These are phyloP conservation scores for Heliconius nattereri DNA, from an alignment of 1,140 invertebrate species.

Conservation along the genomic window DNA sequence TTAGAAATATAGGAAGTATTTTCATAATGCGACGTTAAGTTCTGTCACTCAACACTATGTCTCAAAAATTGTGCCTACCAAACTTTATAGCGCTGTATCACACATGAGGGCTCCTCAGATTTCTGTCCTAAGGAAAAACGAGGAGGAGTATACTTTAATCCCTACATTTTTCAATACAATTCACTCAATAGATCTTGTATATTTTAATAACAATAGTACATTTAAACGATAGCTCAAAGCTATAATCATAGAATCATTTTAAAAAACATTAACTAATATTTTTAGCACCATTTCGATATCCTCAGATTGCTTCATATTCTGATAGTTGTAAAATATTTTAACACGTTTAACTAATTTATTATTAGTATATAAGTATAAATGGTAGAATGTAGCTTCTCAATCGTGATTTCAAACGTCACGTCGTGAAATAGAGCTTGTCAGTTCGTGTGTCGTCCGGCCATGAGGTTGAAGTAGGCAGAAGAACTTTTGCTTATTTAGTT, in stretches of 20 bases:
- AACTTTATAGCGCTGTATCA: too few species aligned
- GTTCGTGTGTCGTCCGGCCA: conserved; percentile 38
- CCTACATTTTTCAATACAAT: too few species aligned
- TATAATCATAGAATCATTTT: neutral
- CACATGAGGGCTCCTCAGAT: too few species aligned
- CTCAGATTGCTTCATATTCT: neutral
- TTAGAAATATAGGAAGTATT: too few species aligned
- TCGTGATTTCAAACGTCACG: conserved; percentile 15
- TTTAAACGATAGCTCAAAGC: neutral
- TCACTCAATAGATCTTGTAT: too few species aligned
- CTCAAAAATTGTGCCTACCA: too few species aligned
- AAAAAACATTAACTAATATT: neutral
- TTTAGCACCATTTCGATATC: neutral
- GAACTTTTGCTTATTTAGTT: conserved; percentile 14
- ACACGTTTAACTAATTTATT: neutral
- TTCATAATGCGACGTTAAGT: too few species aligned
- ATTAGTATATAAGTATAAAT: neutral
- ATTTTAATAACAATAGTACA: too few species aligned
- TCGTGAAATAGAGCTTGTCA: conserved; percentile 34
- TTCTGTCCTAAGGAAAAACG: too few species aligned
- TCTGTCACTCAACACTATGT: too few species aligned
- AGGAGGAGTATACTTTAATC: too few species aligned
- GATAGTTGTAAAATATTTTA: neutral
- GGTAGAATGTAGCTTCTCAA: conserved; percentile 1
- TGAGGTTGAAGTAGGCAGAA: conserved; percentile 34